These are phyloP conservation scores for Dryomyza anilis DNA, from an alignment of 2,888 invertebrate genomes.

Conservation along the genomic window DNA sequence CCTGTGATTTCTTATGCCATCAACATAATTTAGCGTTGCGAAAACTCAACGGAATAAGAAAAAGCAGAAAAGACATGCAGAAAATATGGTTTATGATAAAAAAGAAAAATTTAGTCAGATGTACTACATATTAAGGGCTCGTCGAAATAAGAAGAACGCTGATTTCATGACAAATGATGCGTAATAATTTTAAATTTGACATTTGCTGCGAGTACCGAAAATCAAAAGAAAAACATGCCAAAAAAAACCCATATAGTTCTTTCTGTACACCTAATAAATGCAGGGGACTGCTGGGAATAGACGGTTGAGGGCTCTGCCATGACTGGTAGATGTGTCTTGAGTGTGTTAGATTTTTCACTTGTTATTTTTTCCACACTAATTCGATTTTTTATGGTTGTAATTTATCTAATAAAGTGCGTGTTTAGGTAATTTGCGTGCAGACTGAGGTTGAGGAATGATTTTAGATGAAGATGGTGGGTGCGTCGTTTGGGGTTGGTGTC, in stretches of 20 bases:
- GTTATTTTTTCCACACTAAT: background rate
- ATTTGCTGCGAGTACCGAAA: background rate
- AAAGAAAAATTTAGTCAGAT: too few species aligned
- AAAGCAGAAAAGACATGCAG: background rate
- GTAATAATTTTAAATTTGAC: constrained; percentile 6
- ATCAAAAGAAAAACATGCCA: too few species aligned
- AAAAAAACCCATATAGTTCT: too few species aligned
- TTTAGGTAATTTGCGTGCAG: background rate
- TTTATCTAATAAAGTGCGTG: background rate
- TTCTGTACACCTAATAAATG: too few species aligned
- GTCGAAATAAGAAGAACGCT: background rate
- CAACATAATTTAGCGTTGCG: constrained; percentile 37
- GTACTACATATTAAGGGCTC: too few species aligned
- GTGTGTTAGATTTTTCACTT: background rate
- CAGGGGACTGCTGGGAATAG: too few species aligned
- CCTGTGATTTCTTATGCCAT: constrained; percentile 38
- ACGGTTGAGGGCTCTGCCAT: too few species aligned
- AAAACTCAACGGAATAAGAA: constrained; percentile 23
- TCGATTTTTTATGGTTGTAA: too few species aligned
- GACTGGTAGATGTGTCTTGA: too few species aligned
- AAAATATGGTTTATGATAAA: background rate
- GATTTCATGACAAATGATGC: constrained; percentile 5
- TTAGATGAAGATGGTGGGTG: background rate
- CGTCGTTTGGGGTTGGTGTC: background rate
- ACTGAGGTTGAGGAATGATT: too few species aligned